Conservation (phyloP, 2,113 vertebrate genomes). For the Malurus melanocephalus region DNA sequence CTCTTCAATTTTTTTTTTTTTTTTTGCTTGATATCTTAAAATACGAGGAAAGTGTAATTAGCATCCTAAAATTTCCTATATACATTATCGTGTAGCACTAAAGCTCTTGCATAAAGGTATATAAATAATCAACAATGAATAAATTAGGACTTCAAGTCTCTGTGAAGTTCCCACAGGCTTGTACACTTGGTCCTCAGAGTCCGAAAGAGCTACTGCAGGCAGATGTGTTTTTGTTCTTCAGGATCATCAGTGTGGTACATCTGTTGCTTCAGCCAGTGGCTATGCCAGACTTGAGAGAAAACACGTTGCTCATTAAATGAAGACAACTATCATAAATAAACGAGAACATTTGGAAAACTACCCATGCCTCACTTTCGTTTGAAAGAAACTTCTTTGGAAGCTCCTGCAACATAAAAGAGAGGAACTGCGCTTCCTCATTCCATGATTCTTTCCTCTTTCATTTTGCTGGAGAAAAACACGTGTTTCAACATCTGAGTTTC, state of each 20-base stretch:
- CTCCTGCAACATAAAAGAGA: neutral
- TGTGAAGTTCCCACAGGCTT: slow-evolving; percentile 27
- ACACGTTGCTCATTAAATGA: slow-evolving; percentile 36
- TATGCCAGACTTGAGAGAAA: slow-evolving; percentile 25
- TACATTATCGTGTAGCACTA: neutral
- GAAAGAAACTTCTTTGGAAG: slow-evolving; percentile 17
- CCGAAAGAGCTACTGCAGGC: slow-evolving; percentile 16
- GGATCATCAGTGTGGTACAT: slow-evolving; percentile 27
- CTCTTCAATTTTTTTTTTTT: neutral
- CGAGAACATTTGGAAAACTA: slow-evolving; percentile 11
- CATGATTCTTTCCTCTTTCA: neutral
- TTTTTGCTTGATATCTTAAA: neutral
- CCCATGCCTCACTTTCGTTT: neutral
- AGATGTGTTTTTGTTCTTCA: slow-evolving; percentile 43
- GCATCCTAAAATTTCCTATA: neutral
- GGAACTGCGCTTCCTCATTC: neutral
- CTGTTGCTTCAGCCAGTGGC: slow-evolving; percentile 58
- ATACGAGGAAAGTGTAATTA: neutral
- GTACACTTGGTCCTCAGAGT: slow-evolving; percentile 16
- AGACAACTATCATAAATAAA: slow-evolving; percentile 54
- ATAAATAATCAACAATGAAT: slow-evolving; percentile 58
- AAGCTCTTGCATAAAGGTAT: slow-evolving; percentile 8
- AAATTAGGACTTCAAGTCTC: slow-evolving; percentile 34
- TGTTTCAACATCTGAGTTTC: neutral
- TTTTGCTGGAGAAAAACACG: neutral